phyloP scores from a whole-genome alignment of 2,113 vertebrate species.

The Corvus cornix region DNA sequence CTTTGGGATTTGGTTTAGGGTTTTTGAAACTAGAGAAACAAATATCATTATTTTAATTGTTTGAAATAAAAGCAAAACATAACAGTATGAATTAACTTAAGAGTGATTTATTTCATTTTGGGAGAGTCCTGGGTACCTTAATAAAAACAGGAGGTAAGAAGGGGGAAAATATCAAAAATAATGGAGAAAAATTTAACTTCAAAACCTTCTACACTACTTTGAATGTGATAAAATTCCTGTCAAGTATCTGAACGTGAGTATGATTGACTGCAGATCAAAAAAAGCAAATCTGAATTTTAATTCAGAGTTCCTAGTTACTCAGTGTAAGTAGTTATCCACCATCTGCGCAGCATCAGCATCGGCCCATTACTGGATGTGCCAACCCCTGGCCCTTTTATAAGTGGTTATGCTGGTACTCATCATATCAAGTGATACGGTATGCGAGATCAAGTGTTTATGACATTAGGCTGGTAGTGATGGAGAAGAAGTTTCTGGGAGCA shows the following conservation, averaged over 20 bases:
- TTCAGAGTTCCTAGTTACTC: background rate
- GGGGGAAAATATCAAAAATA: background rate
- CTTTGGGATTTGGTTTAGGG: background rate
- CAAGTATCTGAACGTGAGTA: background rate
- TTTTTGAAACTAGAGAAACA: background rate
- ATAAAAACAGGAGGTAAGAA: background rate
- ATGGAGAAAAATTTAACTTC: background rate
- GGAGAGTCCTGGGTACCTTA: background rate
- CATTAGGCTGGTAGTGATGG: background rate
- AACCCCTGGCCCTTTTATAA: background rate
- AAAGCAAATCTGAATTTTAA: background rate
- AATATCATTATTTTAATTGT: background rate
- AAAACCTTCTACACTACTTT: background rate
- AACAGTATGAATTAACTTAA: background rate
- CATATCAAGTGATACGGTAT: background rate
- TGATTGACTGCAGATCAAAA: background rate
- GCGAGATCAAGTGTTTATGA: background rate
- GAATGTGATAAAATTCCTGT: background rate
- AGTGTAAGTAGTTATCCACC: background rate
- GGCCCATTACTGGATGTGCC: background rate
- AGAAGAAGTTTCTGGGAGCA: background rate
- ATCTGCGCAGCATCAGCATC: fast-evolving
- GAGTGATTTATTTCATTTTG: background rate
- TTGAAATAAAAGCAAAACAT: background rate
- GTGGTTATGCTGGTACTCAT: background rate